phyloP scores from a whole-genome alignment of 2,888 invertebrate species.

The Hyalella azteca region DNA sequence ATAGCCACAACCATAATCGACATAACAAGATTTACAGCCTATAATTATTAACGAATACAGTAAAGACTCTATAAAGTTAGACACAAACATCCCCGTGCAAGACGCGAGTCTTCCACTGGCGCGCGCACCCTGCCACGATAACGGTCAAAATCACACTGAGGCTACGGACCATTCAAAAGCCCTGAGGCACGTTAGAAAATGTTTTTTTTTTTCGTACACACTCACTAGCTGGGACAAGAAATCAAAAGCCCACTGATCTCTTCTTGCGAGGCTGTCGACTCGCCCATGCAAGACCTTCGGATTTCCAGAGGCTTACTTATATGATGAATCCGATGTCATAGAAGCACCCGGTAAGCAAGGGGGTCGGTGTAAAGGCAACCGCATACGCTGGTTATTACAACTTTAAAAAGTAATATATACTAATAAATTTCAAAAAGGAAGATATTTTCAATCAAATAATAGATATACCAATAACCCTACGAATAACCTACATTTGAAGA shows the following conservation, averaged over 20 bases:
- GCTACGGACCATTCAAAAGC: background rate
- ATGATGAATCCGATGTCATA: no score
- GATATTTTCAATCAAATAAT: no score
- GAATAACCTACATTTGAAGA: no score
- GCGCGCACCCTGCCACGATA: background rate
- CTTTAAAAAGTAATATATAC: no score
- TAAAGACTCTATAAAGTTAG: background rate
- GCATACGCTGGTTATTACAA: no score
- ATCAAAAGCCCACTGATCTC: background rate
- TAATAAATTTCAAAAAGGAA: no score
- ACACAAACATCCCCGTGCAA: background rate
- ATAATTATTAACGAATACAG: background rate
- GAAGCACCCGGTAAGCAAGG: no score
- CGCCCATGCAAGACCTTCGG: background rate
- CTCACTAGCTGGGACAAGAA: background rate
- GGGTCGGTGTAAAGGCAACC: no score
- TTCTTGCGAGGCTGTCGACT: background rate
- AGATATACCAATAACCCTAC: no score
- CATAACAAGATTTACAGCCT: background rate
- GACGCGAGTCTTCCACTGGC: no score
- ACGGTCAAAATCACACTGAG: background rate
- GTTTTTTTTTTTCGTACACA: background rate
- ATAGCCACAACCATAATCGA: background rate
- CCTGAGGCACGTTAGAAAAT: slow-evolving; percentile 3
- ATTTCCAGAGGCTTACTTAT: background rate